Percentiles rank a stretch among this genome's conserved stretches.
Conservation (phyloP, 2,797 vertebrate genomes). For the Momotus momota region DNA sequence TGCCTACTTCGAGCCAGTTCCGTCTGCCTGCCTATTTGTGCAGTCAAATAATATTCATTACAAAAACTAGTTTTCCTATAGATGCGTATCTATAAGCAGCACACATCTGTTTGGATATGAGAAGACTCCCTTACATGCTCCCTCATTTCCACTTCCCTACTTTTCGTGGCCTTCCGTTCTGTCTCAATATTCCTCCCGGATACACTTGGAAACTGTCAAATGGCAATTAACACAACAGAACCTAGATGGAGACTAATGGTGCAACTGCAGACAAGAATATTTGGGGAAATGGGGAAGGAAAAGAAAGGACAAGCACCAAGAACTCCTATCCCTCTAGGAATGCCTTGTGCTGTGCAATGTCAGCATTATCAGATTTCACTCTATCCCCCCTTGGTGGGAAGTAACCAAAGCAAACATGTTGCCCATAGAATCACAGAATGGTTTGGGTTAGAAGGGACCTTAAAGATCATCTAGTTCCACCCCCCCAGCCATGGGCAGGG, state of each 20-base stretch:
- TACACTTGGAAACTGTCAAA: neutral
- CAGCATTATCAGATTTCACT: neutral
- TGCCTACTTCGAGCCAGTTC: slow-evolving; percentile 23
- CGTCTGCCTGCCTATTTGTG: slow-evolving; percentile 29
- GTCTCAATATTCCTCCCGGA: neutral
- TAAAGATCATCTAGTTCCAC: too few species aligned
- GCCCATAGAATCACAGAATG: too few species aligned
- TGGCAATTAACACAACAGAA: neutral
- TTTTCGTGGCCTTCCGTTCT: neutral
- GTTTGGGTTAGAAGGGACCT: too few species aligned
- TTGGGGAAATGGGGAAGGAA: neutral
- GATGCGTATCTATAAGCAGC: neutral
- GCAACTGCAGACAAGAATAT: neutral
- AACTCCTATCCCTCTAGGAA: neutral
- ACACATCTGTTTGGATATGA: neutral
- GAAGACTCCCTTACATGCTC: neutral
- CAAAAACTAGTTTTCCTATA: neutral
- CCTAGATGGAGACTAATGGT: neutral
- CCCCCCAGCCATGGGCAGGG: too few species aligned
- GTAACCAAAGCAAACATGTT: accelerated
- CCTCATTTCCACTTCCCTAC: neutral
- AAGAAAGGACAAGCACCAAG: neutral
- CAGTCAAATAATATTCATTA: neutral
- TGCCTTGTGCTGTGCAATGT: neutral
- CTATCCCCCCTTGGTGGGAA: neutral